phyloP scores from a whole-genome alignment of 2,113 vertebrate species.

The Mormyrus iriodes region DNA sequence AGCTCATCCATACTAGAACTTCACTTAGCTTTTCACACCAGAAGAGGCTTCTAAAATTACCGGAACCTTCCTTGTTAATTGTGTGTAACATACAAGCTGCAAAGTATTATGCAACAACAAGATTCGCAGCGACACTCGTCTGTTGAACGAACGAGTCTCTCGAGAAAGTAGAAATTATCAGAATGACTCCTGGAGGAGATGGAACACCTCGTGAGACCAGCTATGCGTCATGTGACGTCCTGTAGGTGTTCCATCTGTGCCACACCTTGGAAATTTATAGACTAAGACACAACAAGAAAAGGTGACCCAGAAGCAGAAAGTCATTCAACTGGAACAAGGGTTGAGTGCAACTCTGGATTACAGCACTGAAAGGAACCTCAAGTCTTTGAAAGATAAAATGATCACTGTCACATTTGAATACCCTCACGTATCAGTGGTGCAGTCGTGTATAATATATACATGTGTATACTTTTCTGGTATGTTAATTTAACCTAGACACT shows the following conservation, averaged over 20 bases:
- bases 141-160: conserved; percentile 35
- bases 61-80: neutral
- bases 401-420: conserved; percentile 3
- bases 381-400: neutral
- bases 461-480: conserved; percentile 13
- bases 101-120: neutral
- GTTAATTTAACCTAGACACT: conserved; percentile 21
- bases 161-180: conserved; percentile 33
- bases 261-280: neutral
- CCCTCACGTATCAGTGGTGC: neutral
- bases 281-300: neutral
- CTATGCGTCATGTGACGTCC: neutral
- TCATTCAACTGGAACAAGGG: neutral
- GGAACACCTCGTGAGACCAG: neutral
- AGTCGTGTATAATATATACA: conserved; percentile 12
- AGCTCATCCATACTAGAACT: neutral
- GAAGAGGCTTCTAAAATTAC: neutral
- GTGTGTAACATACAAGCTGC: neutral
- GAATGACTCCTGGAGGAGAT: neutral
- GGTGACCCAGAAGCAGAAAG: neutral
- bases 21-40: neutral
- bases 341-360: neutral
- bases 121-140: neutral
- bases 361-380: conserved; percentile 20
- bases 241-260: neutral